Percentiles rank a stretch among this genome's conserved stretches.
Evolutionary conservation across 2,888 invertebrate species (phyloP).

Genomic region (Drosophila koepferae): DNA sequence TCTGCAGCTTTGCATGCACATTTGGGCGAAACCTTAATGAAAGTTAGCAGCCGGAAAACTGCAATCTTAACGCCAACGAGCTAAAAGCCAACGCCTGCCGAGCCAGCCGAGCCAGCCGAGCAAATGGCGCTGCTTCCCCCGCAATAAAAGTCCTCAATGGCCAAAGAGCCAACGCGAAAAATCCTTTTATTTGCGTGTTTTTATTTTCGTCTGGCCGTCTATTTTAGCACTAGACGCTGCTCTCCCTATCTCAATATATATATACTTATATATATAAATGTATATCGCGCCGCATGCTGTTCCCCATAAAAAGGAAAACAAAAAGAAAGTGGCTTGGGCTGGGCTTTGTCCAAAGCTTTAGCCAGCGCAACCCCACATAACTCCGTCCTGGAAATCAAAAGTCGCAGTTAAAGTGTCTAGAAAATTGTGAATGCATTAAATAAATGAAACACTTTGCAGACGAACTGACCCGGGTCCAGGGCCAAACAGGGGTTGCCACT

Average conservation of each 20-base stretch:
- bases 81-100: constrained; percentile 54
- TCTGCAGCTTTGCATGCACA: constrained; percentile 55
- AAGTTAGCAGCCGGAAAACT: constrained; percentile 72
- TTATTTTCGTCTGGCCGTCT: constrained; percentile 70
- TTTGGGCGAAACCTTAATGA: constrained; percentile 59
- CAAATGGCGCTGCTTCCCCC: constrained; percentile 15
- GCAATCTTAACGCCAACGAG: constrained; percentile 64
- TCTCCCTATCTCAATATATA: constrained; percentile 20
- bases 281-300: constrained; percentile 44
- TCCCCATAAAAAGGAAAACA: constrained; percentile 33
- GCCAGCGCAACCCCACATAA: constrained; percentile 40
- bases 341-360: constrained; percentile 51
- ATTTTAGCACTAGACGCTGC: constrained; percentile 54
- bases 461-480: constrained; percentile 55
- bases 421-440: constrained; percentile 80
- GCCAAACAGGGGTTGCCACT: constrained; percentile 43
- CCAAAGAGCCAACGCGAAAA: constrained; percentile 66
- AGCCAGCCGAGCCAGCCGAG: constrained; percentile 20
- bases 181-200: constrained; percentile 75
- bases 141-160: constrained; percentile 17
- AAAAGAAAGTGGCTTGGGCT: constrained; percentile 32
- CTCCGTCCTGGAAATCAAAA: constrained; percentile 67
- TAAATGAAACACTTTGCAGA: constrained; percentile 74
- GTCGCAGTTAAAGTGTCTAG: constrained; percentile 79
- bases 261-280: constrained; percentile 37